These are phyloP conservation scores for Megaptera novaeangliae DNA, from an alignment of 2,113 vertebrate genomes.

Conservation along the genomic window DNA sequence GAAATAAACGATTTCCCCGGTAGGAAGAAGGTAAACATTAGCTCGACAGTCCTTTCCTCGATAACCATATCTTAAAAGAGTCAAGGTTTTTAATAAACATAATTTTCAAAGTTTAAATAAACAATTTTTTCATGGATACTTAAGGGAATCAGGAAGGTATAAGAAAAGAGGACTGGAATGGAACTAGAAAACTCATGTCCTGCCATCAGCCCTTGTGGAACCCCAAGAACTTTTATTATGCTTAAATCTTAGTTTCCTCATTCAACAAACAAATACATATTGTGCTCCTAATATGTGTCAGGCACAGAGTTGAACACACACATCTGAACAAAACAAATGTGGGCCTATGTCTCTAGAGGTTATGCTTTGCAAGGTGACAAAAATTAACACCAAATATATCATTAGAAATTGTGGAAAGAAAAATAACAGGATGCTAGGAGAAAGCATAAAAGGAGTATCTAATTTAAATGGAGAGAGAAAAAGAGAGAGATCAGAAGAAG, in stretches of 20 bases:
- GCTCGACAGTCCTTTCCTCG: slow-evolving; percentile 95
- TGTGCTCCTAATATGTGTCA: not conserved
- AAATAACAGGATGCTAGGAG: not conserved
- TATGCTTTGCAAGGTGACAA: not conserved
- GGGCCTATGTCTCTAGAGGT: not conserved
- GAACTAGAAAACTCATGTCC: not conserved
- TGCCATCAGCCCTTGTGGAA: not conserved
- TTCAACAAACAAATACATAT: not conserved
- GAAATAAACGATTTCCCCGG: slow-evolving; percentile 97
- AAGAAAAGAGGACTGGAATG: not conserved
- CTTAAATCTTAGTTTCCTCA: not conserved
- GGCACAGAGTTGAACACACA: not conserved
- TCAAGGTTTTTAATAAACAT: slow-evolving; percentile 78
- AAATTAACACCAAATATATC: not conserved
- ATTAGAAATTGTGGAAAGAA: not conserved
- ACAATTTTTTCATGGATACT: not conserved
- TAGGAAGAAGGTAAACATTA: slow-evolving; percentile 96
- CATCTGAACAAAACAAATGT: not conserved
- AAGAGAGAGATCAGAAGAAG: not conserved
- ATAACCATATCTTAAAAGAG: slow-evolving; percentile 91
- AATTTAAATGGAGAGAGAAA: not conserved
- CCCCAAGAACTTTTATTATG: not conserved
- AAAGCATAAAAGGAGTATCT: not conserved
- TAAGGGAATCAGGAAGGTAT: not conserved
- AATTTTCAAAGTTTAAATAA: not conserved